A percentile compares a stretch with the other conserved stretches of the same genome.
Evolutionary conservation across 2,113 vertebrate genomes (phyloP).

Genomic region (Emydura subglobosa): DNA sequence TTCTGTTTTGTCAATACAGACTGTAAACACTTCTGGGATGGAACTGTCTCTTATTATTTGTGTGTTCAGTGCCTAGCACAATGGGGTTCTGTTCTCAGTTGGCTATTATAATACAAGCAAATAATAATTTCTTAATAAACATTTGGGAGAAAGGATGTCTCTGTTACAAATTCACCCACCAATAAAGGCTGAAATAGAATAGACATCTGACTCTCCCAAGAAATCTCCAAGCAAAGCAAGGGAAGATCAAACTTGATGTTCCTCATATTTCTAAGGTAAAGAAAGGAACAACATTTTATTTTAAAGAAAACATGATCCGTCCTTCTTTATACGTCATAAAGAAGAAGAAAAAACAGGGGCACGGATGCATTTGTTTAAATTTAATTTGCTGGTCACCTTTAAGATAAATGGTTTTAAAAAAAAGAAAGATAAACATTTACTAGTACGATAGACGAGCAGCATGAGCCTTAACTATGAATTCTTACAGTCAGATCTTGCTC

Average conservation of each 20-base stretch:
- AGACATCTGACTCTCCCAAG: neutral
- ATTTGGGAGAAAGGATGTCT: neutral
- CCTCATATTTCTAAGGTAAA: neutral
- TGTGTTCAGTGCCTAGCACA: neutral
- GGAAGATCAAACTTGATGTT: neutral
- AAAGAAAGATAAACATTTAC: slow-evolving; percentile 30
- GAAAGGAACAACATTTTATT: neutral
- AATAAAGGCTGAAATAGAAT: neutral
- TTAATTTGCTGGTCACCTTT: slow-evolving; percentile 24
- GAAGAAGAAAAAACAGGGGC: slow-evolving; percentile 8
- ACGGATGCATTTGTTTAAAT: neutral
- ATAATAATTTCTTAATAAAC: neutral
- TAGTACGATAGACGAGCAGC: slow-evolving; percentile 3
- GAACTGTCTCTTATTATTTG: neutral
- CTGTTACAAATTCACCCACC: neutral
- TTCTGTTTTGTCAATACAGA: neutral
- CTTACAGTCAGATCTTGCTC: slow-evolving; percentile 36
- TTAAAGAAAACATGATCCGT: neutral
- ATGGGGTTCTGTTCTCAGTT: neutral
- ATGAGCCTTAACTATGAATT: slow-evolving; percentile 41
- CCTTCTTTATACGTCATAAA: slow-evolving; percentile 21
- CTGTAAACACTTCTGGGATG: neutral
- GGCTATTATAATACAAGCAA: neutral
- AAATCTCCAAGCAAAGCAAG: neutral
- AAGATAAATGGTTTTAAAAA: neutral